Conservation (phyloP, 2,797 vertebrate genomes). For the Phaenicophaeus curvirostris region DNA sequence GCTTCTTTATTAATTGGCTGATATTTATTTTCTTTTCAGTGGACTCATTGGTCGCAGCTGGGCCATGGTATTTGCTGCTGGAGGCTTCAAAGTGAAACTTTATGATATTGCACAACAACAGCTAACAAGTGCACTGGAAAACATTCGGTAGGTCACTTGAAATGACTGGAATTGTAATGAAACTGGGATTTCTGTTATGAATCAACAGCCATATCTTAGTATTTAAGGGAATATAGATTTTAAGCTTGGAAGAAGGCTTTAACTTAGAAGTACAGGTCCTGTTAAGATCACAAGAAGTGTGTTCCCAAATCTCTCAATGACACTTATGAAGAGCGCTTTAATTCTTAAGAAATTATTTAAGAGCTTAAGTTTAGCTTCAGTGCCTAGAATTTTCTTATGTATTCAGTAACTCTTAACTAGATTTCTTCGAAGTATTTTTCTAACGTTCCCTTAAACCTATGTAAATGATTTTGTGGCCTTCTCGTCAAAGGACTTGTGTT, state of each 20-base stretch:
- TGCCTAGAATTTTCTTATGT: background rate
- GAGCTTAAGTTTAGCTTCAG: background rate
- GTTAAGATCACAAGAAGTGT: background rate
- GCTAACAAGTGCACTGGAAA: constrained; percentile 82
- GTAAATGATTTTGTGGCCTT: background rate
- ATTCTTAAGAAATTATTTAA: background rate
- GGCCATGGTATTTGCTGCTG: constrained; percentile 93
- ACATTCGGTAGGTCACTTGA: constrained; percentile 82
- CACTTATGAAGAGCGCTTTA: background rate
- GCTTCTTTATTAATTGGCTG: background rate
- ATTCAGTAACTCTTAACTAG: background rate
- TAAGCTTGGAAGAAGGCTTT: background rate
- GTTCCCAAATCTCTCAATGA: background rate
- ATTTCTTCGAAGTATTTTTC: background rate
- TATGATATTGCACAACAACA: constrained; percentile 90
- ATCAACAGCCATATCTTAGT: background rate
- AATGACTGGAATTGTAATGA: background rate
- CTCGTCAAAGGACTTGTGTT: constrained; percentile 45
- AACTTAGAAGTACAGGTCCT: background rate
- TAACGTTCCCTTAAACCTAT: constrained; percentile 17
- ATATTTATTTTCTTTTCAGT: constrained; percentile 69
- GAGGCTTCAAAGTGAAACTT: constrained; percentile 89
- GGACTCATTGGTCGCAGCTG: constrained; percentile 95
- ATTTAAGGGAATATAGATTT: background rate
- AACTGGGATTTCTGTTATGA: background rate